Evolutionary conservation across 2,113 vertebrate species (phyloP).

Genomic region (Verasper variegatus): DNA sequence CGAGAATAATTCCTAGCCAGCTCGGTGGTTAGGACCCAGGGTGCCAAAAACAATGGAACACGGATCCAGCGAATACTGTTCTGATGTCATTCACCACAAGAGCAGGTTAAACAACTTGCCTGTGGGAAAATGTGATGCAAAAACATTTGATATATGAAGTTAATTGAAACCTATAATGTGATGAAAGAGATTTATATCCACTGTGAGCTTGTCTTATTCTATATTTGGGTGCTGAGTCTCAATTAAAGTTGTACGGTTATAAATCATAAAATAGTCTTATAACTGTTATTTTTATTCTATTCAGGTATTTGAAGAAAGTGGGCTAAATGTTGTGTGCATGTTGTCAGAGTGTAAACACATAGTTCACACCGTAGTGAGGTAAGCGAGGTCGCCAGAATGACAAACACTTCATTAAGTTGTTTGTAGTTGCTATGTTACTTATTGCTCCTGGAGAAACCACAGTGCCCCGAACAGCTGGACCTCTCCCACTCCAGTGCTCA

Average conservation of each 20-base stretch:
- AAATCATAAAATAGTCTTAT: too few species aligned
- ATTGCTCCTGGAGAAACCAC: too few species aligned
- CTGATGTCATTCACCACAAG: constrained; percentile 2
- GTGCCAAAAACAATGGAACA: constrained; percentile 4
- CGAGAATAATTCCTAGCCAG: neutral
- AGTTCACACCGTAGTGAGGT: constrained; percentile 21
- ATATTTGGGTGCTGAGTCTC: too few species aligned
- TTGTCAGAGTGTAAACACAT: constrained; percentile 9
- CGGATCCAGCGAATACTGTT: neutral
- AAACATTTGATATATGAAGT: too few species aligned
- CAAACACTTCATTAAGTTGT: constrained; percentile 17
- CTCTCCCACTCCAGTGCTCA: too few species aligned
- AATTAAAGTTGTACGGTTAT: too few species aligned
- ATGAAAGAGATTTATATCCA: too few species aligned
- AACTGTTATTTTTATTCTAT: neutral
- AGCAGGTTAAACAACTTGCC: neutral
- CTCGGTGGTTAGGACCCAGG: neutral
- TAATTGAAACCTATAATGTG: too few species aligned
- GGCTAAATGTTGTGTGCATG: constrained; percentile 5
- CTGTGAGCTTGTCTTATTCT: too few species aligned
- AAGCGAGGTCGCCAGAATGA: constrained; percentile 14
- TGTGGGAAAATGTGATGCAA: neutral
- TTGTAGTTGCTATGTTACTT: neutral
- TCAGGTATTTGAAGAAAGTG: neutral
- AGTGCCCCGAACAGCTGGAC: too few species aligned